Percentiles rank a stretch among this genome's conserved stretches.
Conservation (phyloP, 1,140 invertebrate species). For the Lineus longissimus region DNA sequence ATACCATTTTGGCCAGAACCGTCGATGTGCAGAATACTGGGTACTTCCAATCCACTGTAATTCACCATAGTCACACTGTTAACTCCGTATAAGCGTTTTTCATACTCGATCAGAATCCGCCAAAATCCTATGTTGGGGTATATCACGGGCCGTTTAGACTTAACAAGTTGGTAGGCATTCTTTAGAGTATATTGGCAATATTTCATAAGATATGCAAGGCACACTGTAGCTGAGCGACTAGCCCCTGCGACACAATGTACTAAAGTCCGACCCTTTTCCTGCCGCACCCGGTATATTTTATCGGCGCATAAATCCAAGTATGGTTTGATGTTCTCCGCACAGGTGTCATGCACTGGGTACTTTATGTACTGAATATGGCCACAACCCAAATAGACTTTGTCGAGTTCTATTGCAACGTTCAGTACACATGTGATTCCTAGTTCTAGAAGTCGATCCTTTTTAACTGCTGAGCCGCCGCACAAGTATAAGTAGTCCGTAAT, state of each 20-base stretch:
- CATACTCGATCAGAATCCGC: slow-evolving; percentile 74
- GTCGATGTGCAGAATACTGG: too few relatives aligned
- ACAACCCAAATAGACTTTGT: slow-evolving; percentile 53
- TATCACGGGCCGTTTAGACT: slow-evolving; percentile 68
- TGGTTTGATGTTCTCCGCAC: slow-evolving; percentile 16
- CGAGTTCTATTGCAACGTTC: slow-evolving; percentile 78
- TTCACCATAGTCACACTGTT: slow-evolving; percentile 45
- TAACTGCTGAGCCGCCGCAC: slow-evolving; percentile 61
- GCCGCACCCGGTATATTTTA: slow-evolving; percentile 35
- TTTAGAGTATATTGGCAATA: slow-evolving; percentile 70
- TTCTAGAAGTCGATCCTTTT: slow-evolving; percentile 53
- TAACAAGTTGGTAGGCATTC: slow-evolving; percentile 75
- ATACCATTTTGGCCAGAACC: too few relatives aligned
- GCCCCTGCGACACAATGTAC: slow-evolving; percentile 89
- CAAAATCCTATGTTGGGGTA: slow-evolving; percentile 88
- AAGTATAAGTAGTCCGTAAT: slow-evolving; percentile 62
- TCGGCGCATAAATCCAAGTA: slow-evolving; percentile 67
- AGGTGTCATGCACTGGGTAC: too few relatives aligned
- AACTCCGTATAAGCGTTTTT: slow-evolving; percentile 61
- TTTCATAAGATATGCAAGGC: slow-evolving; percentile 85
- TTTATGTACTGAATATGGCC: too few relatives aligned
- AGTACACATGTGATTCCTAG: slow-evolving; percentile 68
- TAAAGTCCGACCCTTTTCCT: slow-evolving; percentile 65
- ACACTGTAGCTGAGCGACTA: slow-evolving; percentile 77
- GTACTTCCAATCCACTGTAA: too few relatives aligned